These are phyloP conservation scores for Sceliomorpha sp. DNA, from an alignment of 2,888 invertebrate genomes.

Conservation along the genomic window DNA sequence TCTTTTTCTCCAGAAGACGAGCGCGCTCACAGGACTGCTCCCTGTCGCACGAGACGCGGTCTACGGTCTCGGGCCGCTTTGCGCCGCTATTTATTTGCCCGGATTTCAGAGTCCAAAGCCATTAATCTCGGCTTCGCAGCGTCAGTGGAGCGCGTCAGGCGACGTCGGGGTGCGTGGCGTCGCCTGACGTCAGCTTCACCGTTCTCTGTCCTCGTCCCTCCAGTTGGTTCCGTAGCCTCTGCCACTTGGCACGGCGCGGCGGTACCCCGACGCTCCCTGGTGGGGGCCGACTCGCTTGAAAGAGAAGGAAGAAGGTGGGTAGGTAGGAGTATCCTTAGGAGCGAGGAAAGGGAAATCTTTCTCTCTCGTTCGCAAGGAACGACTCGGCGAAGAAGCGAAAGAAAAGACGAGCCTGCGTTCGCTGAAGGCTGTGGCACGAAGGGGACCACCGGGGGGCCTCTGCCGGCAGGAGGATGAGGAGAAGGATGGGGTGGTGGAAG, in stretches of 20 bases:
- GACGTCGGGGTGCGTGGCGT: conserved; percentile 70
- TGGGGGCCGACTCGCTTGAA: too few species aligned
- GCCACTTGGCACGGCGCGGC: too few species aligned
- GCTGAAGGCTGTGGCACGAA: conserved; percentile 20
- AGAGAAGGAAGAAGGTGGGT: conserved; percentile 50
- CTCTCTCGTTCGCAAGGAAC: too few species aligned
- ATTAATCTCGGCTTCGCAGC: conserved; percentile 78
- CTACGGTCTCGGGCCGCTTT: conserved; percentile 53
- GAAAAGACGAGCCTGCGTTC: too few species aligned
- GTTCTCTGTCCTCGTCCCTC: too few species aligned
- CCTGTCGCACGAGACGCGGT: conserved; percentile 32
- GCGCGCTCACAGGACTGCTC: conserved; percentile 29
- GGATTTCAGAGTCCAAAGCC: conserved; percentile 79
- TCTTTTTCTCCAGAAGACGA: conserved; percentile 37
- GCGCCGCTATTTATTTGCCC: conserved; percentile 79
- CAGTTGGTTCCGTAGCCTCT: too few species aligned
- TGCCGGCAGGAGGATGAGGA: conserved; percentile 31
- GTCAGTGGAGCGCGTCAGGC: conserved; percentile 79
- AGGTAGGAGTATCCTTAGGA: conserved; percentile 54
- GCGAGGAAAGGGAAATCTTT: conserved; percentile 31
- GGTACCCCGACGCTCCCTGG: too few species aligned
- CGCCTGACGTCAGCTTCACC: conserved; percentile 57
- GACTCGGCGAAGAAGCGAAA: conserved; percentile 14
- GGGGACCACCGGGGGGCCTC: conserved; percentile 30
- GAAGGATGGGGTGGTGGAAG: too few species aligned